Evolutionary conservation across 2,888 invertebrate species (phyloP).

Genomic region (Brachyopa scutellaris): DNA sequence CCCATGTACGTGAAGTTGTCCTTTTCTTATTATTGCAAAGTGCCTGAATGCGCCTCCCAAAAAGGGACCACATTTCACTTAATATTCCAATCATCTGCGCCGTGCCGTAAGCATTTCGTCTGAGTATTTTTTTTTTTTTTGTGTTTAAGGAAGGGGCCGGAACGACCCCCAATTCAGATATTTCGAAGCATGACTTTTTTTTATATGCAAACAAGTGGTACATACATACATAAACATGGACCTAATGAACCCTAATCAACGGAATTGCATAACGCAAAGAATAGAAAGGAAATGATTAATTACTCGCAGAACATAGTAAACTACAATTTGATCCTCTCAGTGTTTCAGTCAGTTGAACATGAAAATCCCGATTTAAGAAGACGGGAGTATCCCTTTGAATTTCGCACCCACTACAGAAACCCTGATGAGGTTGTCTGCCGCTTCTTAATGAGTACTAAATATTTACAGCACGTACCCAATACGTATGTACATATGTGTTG

Average conservation of each 20-base stretch:
- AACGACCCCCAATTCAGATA: conserved; percentile 11
- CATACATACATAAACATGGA: no score
- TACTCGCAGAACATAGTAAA: not conserved
- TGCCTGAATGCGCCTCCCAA: not conserved
- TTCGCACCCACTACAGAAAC: conserved; percentile 6
- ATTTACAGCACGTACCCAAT: conserved; percentile 52
- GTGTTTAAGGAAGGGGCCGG: no score
- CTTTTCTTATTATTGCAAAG: not conserved
- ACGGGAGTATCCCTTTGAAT: conserved; percentile 3
- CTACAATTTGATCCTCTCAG: conserved; percentile 5
- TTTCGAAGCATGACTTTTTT: conserved; percentile 32
- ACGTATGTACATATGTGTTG: no score
- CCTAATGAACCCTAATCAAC: no score
- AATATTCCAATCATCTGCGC: conserved; percentile 31
- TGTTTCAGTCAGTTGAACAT: not conserved
- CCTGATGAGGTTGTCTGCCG: conserved; percentile 6
- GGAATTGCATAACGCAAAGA: not conserved
- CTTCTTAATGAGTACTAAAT: conserved; percentile 55
- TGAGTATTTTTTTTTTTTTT: not conserved
- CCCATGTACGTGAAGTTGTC: not conserved
- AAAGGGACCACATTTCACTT: conserved; percentile 3
- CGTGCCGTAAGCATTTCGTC: not conserved
- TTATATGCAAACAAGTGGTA: no score
- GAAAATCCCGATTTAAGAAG: not conserved
- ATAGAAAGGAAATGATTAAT: not conserved